These are phyloP conservation scores for Sialis fuliginosa DNA, from an alignment of 2,888 invertebrate genomes.

Conservation along the genomic window DNA sequence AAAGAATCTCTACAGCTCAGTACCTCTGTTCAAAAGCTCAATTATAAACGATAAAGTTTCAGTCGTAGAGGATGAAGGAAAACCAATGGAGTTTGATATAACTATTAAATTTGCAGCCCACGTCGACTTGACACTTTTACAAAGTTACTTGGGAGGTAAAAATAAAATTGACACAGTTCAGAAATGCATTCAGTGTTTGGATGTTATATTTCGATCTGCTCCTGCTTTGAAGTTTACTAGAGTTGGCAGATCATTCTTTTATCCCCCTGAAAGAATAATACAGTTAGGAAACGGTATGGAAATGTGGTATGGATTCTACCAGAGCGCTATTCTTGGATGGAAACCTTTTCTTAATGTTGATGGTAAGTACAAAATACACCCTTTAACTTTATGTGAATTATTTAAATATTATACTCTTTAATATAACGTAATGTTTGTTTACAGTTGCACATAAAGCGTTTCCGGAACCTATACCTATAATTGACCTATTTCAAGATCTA, in stretches of 20 bases:
- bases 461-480: constrained; percentile 33
- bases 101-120: constrained; percentile 32
- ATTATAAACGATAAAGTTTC: constrained; percentile 18
- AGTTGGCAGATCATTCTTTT: constrained; percentile 70
- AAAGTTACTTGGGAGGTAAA: constrained; percentile 22
- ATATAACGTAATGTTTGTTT: constrained; percentile 11
- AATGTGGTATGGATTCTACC: constrained; percentile 87
- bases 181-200: constrained; percentile 58
- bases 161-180: constrained; percentile 30
- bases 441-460: constrained; percentile 66
- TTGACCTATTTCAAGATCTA: constrained; percentile 24
- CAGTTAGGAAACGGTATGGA: constrained; percentile 66
- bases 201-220: constrained; percentile 59
- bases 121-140: constrained; percentile 32
- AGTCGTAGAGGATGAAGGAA: constrained; percentile 13
- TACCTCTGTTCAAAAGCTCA: constrained; percentile 25
- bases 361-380: constrained; percentile 29
- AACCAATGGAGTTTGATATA: constrained; percentile 25
- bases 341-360: constrained; percentile 82
- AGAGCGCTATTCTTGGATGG: constrained; percentile 80
- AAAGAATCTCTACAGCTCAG: constrained; percentile 43
- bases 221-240: constrained; percentile 31
- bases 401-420: background rate
- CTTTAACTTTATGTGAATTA: background rate
- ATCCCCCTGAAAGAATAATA: constrained; percentile 23